Evolutionary conservation across 2,888 invertebrate species (phyloP), one percentile per base, ranked within the genome.

Genomic region (Amblyteles armatorius): DNA sequence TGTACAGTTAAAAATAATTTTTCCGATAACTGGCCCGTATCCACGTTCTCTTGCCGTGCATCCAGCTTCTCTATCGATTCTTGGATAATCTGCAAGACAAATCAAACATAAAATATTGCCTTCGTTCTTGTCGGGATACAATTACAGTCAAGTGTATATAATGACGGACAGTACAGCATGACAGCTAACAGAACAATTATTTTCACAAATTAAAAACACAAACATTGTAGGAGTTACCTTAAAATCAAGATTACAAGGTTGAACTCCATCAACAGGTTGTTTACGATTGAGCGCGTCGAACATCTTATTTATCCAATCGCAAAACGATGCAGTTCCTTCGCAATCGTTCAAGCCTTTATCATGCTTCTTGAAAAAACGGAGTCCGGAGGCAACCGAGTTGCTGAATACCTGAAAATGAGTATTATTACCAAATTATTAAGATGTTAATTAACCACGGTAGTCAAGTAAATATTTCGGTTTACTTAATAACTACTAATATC

Each of bases 241-340:
- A 19, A 50, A 86, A 78, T 86, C 81, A 29, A 3, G 48, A 79
- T 84, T 86, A 33, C 76, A 82, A 40, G 74, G 78, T 29, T 57
- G n/a, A n/a, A 84, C 26, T 16, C 71, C 84, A 11, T 79, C 57
- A 19, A 79, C 69, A 4, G 16, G 11, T n/a, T 74, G 7, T 69
- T 84, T 84, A 16, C 72, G 69, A 72, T 86, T 84, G 19, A 86
- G 76, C n/a, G 86, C 86, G 50, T 86, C 86, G 33, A 82, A 86
- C 81, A 86, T 82, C 7, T 65, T 7, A 55, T 86, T 85, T 1
- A 84, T 77, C 84, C 82, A 86, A 22, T 79, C 76, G 44, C n/a
- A 86, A 71, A 84, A 86, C n/a, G 82, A 57, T 29, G 77, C 79
- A 7, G 84, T 85, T 44, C 40, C 74, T 67, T 82, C 67, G 48